Percentiles rank a stretch among this genome's conserved stretches.
Evolutionary conservation across 2,797 vertebrate genomes (phyloP).

Genomic region (Myiotriccus ornatus): DNA sequence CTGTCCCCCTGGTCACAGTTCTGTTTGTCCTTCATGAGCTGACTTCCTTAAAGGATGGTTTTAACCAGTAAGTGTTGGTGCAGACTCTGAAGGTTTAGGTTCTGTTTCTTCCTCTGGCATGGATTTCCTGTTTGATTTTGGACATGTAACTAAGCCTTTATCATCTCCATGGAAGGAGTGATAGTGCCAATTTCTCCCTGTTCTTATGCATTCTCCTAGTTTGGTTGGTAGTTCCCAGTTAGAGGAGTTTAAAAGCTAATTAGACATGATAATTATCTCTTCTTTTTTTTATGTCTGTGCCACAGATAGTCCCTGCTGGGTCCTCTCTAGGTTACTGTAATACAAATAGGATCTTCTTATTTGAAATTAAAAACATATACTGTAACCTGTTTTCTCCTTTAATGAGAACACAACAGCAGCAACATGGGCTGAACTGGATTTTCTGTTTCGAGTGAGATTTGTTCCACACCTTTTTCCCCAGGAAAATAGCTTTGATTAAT

Average conservation of each 20-base stretch:
- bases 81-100: neutral
- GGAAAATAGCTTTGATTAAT: constrained; percentile 32
- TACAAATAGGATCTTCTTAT: neutral
- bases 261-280: neutral
- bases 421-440: neutral
- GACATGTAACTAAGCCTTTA: neutral
- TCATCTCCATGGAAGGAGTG: neutral
- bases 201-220: neutral
- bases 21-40: neutral
- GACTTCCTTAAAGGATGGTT: neutral
- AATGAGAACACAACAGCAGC: neutral
- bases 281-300: neutral
- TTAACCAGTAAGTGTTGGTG: accelerated
- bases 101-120: neutral
- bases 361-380: neutral
- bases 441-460: neutral
- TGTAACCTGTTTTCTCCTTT: neutral
- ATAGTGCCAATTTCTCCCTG: neutral
- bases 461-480: neutral
- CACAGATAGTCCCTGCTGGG: neutral
- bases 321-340: neutral
- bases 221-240: neutral
- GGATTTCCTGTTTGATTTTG: neutral
- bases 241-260: neutral
- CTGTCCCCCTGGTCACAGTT: neutral